Base-by-base conservation (phyloP, 2,113 vertebrate genomes). In the Gorilla gorilla region DNA sequence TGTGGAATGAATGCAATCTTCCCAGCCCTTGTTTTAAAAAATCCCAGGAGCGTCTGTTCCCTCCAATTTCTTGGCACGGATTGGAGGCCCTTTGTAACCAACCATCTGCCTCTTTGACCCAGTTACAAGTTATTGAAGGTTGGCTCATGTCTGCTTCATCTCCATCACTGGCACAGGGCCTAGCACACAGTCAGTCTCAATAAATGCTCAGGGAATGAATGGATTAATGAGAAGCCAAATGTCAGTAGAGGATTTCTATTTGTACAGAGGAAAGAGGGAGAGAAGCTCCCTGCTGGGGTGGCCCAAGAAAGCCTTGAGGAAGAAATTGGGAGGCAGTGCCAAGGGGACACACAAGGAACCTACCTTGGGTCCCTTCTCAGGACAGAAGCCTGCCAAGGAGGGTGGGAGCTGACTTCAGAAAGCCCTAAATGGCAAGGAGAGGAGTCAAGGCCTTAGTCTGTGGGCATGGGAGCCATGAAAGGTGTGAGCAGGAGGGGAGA, bases 151-250 rank as follows among this genome's bases (percentile, higher is more conserved):
- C 70, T 68, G 8, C 48, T 94, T 96, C 55, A 57, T 78, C 83
- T 59, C 32, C 57, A 18, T 80, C 70, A 52, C 20, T 48, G 38
- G 83, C n/a, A 57, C 20, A 43, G 48, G 66, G 22, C 72, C 66
- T 66, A 57, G 45, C 73, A 52, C 76, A 27, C 30, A 45, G 70
- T 84, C 80, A 96, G 61, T 35, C 80, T 95, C 84, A 59, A 38
- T 78, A 89, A 92, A 88, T 72, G 45, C 88, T 61, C n/a, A 85
- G 80, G 79, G 76, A 81, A 83, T 78, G 89, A 88, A 73, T 43
- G 93, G 75, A 76, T 87, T 82, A 93, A 94, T 75, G 87, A 87
- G 93, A 89, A 96, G 45, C 50, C 91, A 73, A n/a, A 59, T 90
- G 43, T 83, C 83, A 66, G 87, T 90, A 90, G 78, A 93, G 43